phyloP scores from a whole-genome alignment of 2,888 invertebrate species.

The Oscheius sp. region DNA sequence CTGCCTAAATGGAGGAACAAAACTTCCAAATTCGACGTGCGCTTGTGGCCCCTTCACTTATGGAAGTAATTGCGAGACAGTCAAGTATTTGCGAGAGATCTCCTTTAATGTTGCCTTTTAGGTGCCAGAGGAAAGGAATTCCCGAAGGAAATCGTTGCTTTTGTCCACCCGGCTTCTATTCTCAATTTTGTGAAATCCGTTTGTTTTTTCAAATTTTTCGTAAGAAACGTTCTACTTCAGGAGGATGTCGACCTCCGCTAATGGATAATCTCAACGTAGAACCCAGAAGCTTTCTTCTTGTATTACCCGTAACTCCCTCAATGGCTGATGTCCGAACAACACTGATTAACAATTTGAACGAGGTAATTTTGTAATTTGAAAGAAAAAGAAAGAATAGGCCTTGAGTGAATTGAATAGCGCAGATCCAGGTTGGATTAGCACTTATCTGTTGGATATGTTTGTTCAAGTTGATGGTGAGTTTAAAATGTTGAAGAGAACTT shows the following conservation, averaged over 20 bases:
- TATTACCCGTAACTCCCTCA: slow-evolving; percentile 34
- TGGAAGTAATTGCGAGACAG: slow-evolving; percentile 35
- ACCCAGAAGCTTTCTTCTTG: slow-evolving; percentile 34
- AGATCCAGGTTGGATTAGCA: neutral
- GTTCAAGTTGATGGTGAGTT: neutral
- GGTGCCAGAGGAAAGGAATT: slow-evolving; percentile 37
- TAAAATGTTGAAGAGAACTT: too few relatives aligned
- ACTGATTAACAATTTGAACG: neutral
- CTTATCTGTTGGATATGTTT: neutral
- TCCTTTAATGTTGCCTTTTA: too few relatives aligned
- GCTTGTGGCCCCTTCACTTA: slow-evolving; percentile 32
- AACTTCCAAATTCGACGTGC: slow-evolving; percentile 23
- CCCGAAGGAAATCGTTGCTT: slow-evolving; percentile 34
- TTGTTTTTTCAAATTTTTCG: too few relatives aligned
- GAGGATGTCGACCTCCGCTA: slow-evolving; percentile 41
- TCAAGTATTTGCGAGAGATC: slow-evolving; percentile 32
- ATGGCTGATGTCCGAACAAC: slow-evolving; percentile 23
- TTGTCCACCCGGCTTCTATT: slow-evolving; percentile 46
- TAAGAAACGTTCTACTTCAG: slow-evolving; percentile 1
- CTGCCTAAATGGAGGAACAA: slow-evolving; percentile 3
- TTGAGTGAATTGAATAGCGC: too few relatives aligned
- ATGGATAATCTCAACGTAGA: slow-evolving; percentile 35
- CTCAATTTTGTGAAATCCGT: slow-evolving; percentile 36
- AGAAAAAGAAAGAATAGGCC: neutral
- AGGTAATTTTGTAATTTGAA: neutral